phyloP scores from a whole-genome alignment of 2,797 vertebrate species.

The Muraenolepis orangiensis region DNA sequence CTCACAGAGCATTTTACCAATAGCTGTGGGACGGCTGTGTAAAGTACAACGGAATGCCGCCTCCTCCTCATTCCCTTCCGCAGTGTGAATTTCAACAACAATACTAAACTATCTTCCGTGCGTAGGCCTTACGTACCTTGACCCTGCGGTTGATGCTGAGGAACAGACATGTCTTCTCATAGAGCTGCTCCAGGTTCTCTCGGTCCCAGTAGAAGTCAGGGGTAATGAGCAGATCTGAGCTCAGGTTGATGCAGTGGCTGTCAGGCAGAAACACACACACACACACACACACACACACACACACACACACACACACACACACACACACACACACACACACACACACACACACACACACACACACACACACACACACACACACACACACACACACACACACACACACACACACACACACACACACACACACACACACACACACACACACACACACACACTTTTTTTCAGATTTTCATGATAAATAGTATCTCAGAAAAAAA shows the following conservation, averaged over 20 bases:
- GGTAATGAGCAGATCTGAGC: constrained; percentile 94
- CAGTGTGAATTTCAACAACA: too few species aligned
- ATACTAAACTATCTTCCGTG: too few species aligned
- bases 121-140: constrained; percentile 74
- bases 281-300: not conserved
- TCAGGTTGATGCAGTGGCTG: constrained; percentile 94
- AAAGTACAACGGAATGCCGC: too few species aligned
- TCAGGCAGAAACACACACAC: not conserved
- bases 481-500: not conserved
- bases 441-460: not conserved
- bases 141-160: constrained; percentile 95
- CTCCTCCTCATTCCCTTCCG: too few species aligned
- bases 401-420: not conserved
- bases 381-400: not conserved
- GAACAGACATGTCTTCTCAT: constrained; percentile 95
- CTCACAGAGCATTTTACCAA: too few species aligned
- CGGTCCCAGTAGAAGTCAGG: constrained; percentile 99
- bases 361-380: not conserved
- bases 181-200: constrained; percentile 93
- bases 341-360: not conserved
- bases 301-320: not conserved
- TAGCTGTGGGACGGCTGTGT: too few species aligned
- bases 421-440: not conserved
- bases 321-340: too few species aligned
- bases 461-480: not conserved